Evolutionary conservation across 2,797 vertebrate genomes (phyloP), one percentile per base, ranked within the genome.

Genomic region (Tenualosa thibaudeaui): DNA sequence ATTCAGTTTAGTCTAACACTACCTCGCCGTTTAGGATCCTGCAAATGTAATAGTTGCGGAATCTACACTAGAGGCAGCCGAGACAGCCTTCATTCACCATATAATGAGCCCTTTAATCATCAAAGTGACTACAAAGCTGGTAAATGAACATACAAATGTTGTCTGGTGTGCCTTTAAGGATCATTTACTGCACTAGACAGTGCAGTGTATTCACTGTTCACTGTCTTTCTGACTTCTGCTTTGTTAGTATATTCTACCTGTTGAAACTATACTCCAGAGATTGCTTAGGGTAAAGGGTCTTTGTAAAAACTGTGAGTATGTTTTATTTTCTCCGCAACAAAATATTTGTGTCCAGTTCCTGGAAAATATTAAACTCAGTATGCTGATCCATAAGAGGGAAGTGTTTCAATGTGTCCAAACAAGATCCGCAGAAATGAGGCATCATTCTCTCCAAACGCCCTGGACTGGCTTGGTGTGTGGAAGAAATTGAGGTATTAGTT

Each of bases 291-390:
- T 22, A 46, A 43, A 46, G 71, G 71, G 13, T 71, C 65, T 71
- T 31, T 5, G 15, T 40, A 15, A 31, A 71, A 71, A 71, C 10
- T 71, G 65, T 13, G 31, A 71, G 65, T 71, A 13, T 71, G 65
- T 43, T 78, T 78, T 78, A 19, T 40, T 19, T 78, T 78, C 17
- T 40, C 7, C 22, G 71, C 71, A 78, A 78, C 81, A 50, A 85
- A 86, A 81, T 56, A 60, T 82, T 58, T 84, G 81, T 22, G 50
- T 53, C 40, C 56, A 37, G 17, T 78, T 83, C 83, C 82, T 90
- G 87, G 88, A 87, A 90, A 88, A 87, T 86, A 85, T 88, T 75
- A 87, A 82, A 81, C 49, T 19, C 54, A 78, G 81, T 81, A 88
- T 81, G 81, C 83, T 81, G 75, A 81, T 81, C 60, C 68, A 84